Evolutionary conservation across 1,140 invertebrate species (phyloP).

Genomic region (Plutomurus gul): DNA sequence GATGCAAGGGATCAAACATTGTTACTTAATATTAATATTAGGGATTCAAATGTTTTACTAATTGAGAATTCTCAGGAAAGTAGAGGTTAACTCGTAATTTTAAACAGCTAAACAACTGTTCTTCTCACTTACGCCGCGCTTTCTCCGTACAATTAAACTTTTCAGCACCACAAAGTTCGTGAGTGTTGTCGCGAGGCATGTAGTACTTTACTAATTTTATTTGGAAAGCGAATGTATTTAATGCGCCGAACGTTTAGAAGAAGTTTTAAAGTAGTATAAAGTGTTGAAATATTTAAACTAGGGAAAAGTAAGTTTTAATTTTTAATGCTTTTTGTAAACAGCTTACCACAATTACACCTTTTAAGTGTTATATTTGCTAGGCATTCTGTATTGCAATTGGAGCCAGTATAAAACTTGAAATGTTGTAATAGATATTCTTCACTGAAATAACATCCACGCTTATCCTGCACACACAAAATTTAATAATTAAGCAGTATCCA

Average conservation of each 20-base stretch:
- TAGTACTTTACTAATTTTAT: background rate
- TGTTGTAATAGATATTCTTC: background rate
- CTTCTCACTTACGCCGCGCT: background rate
- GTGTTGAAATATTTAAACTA: background rate
- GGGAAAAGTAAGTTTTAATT: background rate
- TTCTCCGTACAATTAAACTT: background rate
- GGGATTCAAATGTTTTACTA: too few species aligned
- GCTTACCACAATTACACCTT: constrained; percentile 43
- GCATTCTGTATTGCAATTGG: constrained; percentile 28
- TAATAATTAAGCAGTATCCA: too few species aligned
- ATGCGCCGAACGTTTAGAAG: too few species aligned
- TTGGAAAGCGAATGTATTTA: too few species aligned
- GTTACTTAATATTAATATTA: too few species aligned
- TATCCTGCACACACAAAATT: too few species aligned
- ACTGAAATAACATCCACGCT: constrained; percentile 29
- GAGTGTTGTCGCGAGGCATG: background rate
- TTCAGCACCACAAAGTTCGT: background rate
- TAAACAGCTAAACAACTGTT: too few species aligned
- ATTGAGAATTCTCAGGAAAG: too few species aligned
- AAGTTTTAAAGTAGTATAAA: too few species aligned
- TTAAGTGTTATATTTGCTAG: constrained; percentile 35
- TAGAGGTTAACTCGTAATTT: too few species aligned
- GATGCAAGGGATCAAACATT: too few species aligned
- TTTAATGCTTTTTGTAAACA: background rate
- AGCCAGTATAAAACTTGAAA: constrained; percentile 31